Evolutionary conservation across 2,113 vertebrate species (phyloP).

Genomic region (Lathamus discolor): DNA sequence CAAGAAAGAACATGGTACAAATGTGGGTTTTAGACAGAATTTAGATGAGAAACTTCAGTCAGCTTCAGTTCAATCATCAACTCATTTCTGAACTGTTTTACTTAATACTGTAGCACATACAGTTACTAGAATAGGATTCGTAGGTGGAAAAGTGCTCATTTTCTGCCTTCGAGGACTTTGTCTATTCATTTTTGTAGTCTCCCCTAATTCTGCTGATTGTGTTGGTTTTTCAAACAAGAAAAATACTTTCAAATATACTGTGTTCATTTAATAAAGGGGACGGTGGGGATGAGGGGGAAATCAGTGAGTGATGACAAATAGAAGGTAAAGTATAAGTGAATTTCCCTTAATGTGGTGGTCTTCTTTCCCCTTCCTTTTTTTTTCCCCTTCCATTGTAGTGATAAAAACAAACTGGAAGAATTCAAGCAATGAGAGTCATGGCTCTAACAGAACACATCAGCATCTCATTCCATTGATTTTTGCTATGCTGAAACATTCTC

Average conservation of each 20-base stretch:
- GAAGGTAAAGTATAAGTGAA: neutral
- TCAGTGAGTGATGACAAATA: neutral
- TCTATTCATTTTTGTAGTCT: neutral
- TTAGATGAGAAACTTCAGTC: neutral
- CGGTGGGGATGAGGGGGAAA: neutral
- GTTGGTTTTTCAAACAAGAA: neutral
- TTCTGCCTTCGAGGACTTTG: neutral
- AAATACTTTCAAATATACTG: neutral
- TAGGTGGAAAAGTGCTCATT: neutral
- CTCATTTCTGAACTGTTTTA: neutral
- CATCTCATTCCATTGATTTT: neutral
- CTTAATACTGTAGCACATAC: neutral
- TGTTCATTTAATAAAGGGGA: neutral
- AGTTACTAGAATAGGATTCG: neutral
- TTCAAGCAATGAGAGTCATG: neutral
- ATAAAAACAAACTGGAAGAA: neutral
- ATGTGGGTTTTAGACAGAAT: neutral
- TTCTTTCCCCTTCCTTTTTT: neutral
- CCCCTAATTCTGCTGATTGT: neutral
- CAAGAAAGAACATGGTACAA: constrained; percentile 31
- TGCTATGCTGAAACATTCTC: neutral
- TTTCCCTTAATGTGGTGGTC: neutral
- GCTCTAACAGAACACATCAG: neutral
- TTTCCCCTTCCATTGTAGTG: neutral
- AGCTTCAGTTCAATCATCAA: neutral